These are phyloP conservation scores for Umimayanthus chanpuru DNA, from an alignment of 92 coral and sea anemone species.

Conservation along the genomic window DNA sequence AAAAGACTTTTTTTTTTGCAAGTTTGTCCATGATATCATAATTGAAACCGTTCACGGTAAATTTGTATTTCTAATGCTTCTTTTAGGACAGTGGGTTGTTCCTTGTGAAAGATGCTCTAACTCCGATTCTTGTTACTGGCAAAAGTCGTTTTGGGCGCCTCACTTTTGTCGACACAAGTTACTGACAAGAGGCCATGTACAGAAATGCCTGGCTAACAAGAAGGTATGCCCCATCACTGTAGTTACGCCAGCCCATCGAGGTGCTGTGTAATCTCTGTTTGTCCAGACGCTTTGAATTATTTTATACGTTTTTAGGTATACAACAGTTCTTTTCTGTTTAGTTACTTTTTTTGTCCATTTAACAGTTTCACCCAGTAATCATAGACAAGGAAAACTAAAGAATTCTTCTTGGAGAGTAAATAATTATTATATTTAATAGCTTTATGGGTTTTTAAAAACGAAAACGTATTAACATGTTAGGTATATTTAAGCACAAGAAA, in stretches of 20 bases:
- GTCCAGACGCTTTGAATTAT: too few relatives aligned
- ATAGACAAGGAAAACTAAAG: too few relatives aligned
- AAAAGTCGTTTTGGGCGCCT: conserved; percentile 75
- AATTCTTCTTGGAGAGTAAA: too few relatives aligned
- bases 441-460: too few relatives aligned
- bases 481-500: neutral
- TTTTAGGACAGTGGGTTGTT: conserved; percentile 72
- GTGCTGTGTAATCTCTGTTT: too few relatives aligned
- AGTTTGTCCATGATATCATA: neutral
- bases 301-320: too few relatives aligned
- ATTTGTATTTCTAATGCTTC: neutral
- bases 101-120: conserved; percentile 72
- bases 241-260: neutral
- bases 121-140: conserved; percentile 72
- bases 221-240: conserved; percentile 52
- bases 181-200: conserved; percentile 47
- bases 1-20: neutral
- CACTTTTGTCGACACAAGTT: conserved; percentile 55
- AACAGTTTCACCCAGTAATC: too few relatives aligned
- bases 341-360: too few relatives aligned
- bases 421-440: too few relatives aligned
- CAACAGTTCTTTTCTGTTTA: too few relatives aligned
- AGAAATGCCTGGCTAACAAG: conserved; percentile 69
- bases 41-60: neutral
- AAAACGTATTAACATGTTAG: too few relatives aligned